Conservation (phyloP, 2,888 invertebrate genomes). For the Antheraea assamensis region DNA sequence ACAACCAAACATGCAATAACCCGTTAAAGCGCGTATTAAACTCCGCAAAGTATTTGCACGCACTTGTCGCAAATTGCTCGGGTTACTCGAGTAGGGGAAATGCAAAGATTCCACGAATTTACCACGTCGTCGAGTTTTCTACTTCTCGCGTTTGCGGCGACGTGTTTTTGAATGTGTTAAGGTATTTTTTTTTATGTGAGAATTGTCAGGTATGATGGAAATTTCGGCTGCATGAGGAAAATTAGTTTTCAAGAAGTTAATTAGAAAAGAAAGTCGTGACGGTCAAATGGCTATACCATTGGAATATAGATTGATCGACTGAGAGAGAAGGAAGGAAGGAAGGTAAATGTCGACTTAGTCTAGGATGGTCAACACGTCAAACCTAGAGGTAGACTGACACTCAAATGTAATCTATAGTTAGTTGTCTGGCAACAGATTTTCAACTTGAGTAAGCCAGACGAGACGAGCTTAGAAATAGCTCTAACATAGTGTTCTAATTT, state of each 20-base stretch:
- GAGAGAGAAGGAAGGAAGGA: too few relatives aligned
- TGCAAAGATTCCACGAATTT: slow-evolving; percentile 22
- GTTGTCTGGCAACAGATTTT: too few relatives aligned
- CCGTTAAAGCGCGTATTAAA: slow-evolving; percentile 21
- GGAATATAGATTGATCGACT: background rate
- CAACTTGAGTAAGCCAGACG: too few relatives aligned
- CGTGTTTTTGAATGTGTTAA: slow-evolving; percentile 12
- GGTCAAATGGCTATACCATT: background rate
- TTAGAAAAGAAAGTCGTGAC: background rate
- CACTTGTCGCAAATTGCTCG: slow-evolving; percentile 23
- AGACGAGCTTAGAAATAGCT: too few relatives aligned
- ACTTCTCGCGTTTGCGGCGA: background rate
- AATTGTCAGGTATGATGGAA: slow-evolving; percentile 6
- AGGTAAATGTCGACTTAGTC: too few relatives aligned
- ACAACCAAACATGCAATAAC: slow-evolving; percentile 20
- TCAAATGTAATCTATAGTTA: too few relatives aligned
- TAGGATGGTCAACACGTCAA: too few relatives aligned
- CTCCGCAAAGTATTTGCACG: slow-evolving; percentile 19
- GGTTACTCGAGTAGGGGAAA: slow-evolving; percentile 23
- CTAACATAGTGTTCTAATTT: too few relatives aligned
- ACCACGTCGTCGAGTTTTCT: slow-evolving; percentile 10
- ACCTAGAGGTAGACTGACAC: too few relatives aligned
- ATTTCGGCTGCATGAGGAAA: background rate
- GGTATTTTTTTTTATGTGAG: background rate
- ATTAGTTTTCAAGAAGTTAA: background rate